Conservation (phyloP, 2,113 vertebrate genomes). For the Alces alces region DNA sequence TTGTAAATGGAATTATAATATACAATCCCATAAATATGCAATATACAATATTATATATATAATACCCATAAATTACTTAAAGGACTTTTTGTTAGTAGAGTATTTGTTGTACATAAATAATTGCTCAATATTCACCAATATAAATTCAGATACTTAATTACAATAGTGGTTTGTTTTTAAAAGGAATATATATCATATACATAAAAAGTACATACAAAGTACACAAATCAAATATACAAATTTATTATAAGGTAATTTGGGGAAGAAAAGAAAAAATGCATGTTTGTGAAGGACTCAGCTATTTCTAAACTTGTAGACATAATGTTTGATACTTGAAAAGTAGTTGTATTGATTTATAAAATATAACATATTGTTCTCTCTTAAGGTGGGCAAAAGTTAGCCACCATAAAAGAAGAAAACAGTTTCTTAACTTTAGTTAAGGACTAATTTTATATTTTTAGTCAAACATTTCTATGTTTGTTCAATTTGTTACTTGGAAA, state of each 20-base stretch:
- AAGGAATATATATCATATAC: not conserved
- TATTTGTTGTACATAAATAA: conserved; percentile 22
- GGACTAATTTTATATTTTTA: not conserved
- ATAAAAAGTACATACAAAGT: not conserved
- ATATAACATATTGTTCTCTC: not conserved
- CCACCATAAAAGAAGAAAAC: not conserved
- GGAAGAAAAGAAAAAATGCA: not conserved
- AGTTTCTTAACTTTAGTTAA: not conserved
- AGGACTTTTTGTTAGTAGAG: conserved; percentile 9
- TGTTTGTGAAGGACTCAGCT: not conserved
- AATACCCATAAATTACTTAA: not conserved
- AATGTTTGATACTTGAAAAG: conserved; percentile 16
- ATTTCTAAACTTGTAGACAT: not conserved
- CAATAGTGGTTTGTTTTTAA: not conserved
- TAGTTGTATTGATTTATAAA: not conserved
- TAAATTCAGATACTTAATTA: not conserved
- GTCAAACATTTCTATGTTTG: not conserved
- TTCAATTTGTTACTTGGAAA: not conserved
- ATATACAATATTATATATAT: conserved; percentile 35
- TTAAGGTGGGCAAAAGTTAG: not conserved
- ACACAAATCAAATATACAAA: not conserved
- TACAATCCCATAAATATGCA: conserved; percentile 21
- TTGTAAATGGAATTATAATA: conserved; percentile 28
- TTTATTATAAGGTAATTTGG: not conserved
- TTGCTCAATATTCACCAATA: not conserved